Base-by-base conservation (phyloP, 2,113 vertebrate species). In the Meles meles region DNA sequence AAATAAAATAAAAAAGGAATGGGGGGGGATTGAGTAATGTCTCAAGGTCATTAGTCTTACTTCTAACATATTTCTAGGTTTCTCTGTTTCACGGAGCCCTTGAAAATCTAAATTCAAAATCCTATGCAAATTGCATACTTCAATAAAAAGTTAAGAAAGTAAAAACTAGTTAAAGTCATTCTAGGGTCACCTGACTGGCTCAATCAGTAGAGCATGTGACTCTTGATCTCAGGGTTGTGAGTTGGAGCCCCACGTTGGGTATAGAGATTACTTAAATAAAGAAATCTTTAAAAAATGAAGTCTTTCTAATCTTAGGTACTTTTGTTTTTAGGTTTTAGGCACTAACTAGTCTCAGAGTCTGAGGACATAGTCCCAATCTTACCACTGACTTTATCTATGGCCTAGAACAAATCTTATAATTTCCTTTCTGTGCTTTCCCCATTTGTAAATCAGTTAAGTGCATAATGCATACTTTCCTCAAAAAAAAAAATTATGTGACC, bases 11-110 rank as follows among this genome's bases (percentile, higher is more conserved):
- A 52, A 52, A 52, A 52, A 15, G 49, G 49, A 65, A 15, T 67
- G 39, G n/a, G 23, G 7, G 7, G 86, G 76, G 21, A 27, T 27
- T 67, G 77, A 91, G 13, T 79, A 55, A 61, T 90, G 52, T 65
- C 71, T 77, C 81, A 88, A 52, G 39, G 63, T 88, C 72, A 14
- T 57, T 77, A 67, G 49, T 67, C 34, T 47, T 69, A 88, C 67
- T 93, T 90, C 17, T 63, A 42, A 88, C 23, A 90, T 44, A 83
- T 84, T 95, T 95, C 57, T 92, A 42, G n/a, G 6, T 18, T 91
- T 96, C 71, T 74, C 83, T 92, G 42, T 90, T 87, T 96, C 88
- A 81, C 21, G 17, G 90, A 92, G 34, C 72, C 63, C 44, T 90
- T 87, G 86, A 95, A 84, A 85, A 96, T 69, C 57, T 84, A 17